Evolutionary conservation across 2,888 invertebrate species (phyloP), one percentile per base, ranked within the genome.

Genomic region (Cinara cedri): DNA sequence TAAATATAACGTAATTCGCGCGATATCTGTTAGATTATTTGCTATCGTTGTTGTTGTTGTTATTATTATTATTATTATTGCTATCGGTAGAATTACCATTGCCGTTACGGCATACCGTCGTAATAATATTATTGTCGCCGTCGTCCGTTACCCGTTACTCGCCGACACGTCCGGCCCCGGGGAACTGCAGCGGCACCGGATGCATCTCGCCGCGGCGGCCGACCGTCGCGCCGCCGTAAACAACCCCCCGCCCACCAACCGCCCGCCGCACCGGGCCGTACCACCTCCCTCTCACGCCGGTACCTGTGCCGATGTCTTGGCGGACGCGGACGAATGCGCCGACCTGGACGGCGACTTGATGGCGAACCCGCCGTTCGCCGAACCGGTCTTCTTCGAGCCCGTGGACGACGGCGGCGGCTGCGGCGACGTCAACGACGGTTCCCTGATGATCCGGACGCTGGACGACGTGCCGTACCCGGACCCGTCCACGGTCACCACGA

Each of bases 331-430:
- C n/a, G 76, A 76, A 19, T 24, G 68, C 54, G 19, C 68, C 19
- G 76, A 68, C 49, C 60, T 68, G 55, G 76, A 78, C 57, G 82
- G 83, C 55, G 81, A 83, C 63, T 74, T 82, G 81, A 81, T 81
- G 24, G 65, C 81, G 63, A 66, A 82, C 63, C 72, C 82, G 13
- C 82, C 82, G 62, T 83, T 83, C 81, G 80, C 81, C 72, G 68
- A 81, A 21, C 81, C 76, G 49, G 42, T 62, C 21, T 68, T 62
- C 51, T 63, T 62, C 24, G 46, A 51, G 46, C 78, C 81, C 81
- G 57, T 81, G 72, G 21, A 68, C 82, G 57, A 19, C 63, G 54
- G 16, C 26, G 55, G 66, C 3, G 24, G 66, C 24, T 1, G 57
- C 44, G 62, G 16, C 51, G 26, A 81, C 80, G 55, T 81, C 80